Base-by-base conservation (phyloP, 2,797 vertebrate species). In the Leontopithecus rosalia region DNA sequence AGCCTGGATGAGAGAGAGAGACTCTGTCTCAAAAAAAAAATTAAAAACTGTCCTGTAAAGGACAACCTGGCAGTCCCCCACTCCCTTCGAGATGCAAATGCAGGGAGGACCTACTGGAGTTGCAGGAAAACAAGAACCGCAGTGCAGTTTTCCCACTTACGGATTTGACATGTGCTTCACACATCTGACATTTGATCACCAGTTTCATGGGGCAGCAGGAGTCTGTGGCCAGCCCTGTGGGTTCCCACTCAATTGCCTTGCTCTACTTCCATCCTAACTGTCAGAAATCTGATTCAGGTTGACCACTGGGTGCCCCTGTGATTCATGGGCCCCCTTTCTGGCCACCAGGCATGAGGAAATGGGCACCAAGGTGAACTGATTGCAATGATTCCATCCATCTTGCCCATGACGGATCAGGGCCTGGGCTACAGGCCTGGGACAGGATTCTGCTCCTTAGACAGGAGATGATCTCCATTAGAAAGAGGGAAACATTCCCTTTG, bases 341-440 rank as follows among this genome's bases (percentile, higher is more conserved):
- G n/a, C 30, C 20, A 4, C 41, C 3, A n/a, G 33, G 88, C 48
- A 22, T 15, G 36, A 73, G 75, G 46, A n/a, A 58, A 64, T 3
- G 30, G 14, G n/a, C 52, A 17, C 33, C 30, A 61, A 48, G 0
- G 4, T 26, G 43, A 87, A 46, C 36, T 12, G 46, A 10, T 17
- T 57, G 46, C 0, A 0, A 6, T 15, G 77, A 28, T 20, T 50
- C 43, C 46, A 1, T 33, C 14, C 41, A 30, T 75, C 64, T 57
- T 43, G 55, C 55, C n/a, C 11, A 17, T 15, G 22, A 14, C 41
- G 2, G 14, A 0, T 57, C 41, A 91, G 88, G 46, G 17, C 0
- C 1, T 2, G 6, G 58, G 9, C 4, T 30, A 81, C 61, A 26
- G 41, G n/a, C 41, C 36, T n/a, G 30, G n/a, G 88, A 67, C 52